Evolutionary conservation across 2,888 invertebrate species (phyloP), one percentile per base, ranked within the genome.

Genomic region (Rotaria magnacalcarata): DNA sequence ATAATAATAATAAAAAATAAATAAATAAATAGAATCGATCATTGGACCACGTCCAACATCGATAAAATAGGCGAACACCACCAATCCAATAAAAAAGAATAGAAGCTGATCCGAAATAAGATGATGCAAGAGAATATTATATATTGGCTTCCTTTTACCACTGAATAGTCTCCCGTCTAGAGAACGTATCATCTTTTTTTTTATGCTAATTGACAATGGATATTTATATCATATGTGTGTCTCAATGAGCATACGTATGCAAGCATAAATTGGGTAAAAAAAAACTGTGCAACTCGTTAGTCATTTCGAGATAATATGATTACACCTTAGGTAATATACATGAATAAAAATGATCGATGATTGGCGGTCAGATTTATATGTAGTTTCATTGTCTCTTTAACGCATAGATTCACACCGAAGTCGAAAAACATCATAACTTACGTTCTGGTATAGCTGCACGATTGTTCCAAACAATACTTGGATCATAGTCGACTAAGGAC

Each of bases 161-260:
- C 67, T 5, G 16, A 27, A 34, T 67, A 34, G 67, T 67, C 67
- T 67, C 67, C 16, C 34, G 67, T 67, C 67, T 67, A 67, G 34
- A 67, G 67, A 34, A 67, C 67, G 67, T 67, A 67, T 67, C 67
- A 67, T 67, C 67, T 67, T 67, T 67, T 67, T 67, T 67, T 67
- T 67, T 41, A 67, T 67, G 67, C 67, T 67, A 67, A 67, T 67
- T 67, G 67, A 67, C 67, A 34, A 19, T 67, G 34, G 67, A 67
- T 67, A 67, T 67, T 34, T 67, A 19, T 67, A 67, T 67, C 34
- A 19, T 34, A 67, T 67, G 34, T 67, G 27, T 41, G 10, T 60
- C 52, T 52, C 19, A 7, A 60, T 60, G 27, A 60, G 14, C 34
- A 19, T 41, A 19, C 19, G 34, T 34, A 19, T 19, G 67, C 19